A percentile compares a stretch with the other conserved stretches of the same genome.
These are phyloP conservation scores for Heliconius eleuchia DNA, from an alignment of 1,140 invertebrate genomes.

Conservation along the genomic window DNA sequence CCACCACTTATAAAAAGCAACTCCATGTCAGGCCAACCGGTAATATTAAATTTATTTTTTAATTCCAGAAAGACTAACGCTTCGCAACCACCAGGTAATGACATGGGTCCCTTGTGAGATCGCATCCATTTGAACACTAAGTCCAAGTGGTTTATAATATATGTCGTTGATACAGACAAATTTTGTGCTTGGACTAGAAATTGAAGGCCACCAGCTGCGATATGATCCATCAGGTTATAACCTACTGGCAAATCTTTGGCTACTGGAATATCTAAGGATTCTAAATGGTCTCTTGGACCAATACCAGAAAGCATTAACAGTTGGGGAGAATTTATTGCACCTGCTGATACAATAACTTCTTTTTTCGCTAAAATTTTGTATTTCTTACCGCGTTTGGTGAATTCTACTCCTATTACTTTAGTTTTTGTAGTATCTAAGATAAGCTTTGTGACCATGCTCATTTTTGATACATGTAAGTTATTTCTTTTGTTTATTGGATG, in stretches of 20 bases:
- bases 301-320: conserved; percentile 91
- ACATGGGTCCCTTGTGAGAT: conserved; percentile 83
- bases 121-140: conserved; percentile 80
- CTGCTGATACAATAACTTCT: conserved; percentile 90
- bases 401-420: conserved; percentile 84
- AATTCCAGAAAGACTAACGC: conserved; percentile 89
- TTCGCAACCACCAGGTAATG: conserved; percentile 91
- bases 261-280: conserved; percentile 83
- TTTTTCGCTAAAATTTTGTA: conserved; percentile 83
- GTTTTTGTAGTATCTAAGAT: conserved; percentile 87
- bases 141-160: conserved; percentile 68
- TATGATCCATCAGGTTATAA: conserved; percentile 90
- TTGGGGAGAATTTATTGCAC: conserved; percentile 89
- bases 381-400: conserved; percentile 79
- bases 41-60: conserved; percentile 83
- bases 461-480: conserved; percentile 86
- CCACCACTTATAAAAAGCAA: conserved; percentile 84
- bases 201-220: conserved; percentile 85
- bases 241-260: conserved; percentile 89
- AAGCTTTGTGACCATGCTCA: conserved; percentile 86
- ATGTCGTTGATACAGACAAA: conserved; percentile 55
- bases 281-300: conserved; percentile 87
- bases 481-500: conserved; percentile 83
- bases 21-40: conserved; percentile 89
- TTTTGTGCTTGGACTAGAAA: conserved; percentile 83